A percentile compares a stretch with the other conserved stretches of the same genome.
Conservation (phyloP, 2,113 vertebrate genomes). For the Columba janthina region DNA sequence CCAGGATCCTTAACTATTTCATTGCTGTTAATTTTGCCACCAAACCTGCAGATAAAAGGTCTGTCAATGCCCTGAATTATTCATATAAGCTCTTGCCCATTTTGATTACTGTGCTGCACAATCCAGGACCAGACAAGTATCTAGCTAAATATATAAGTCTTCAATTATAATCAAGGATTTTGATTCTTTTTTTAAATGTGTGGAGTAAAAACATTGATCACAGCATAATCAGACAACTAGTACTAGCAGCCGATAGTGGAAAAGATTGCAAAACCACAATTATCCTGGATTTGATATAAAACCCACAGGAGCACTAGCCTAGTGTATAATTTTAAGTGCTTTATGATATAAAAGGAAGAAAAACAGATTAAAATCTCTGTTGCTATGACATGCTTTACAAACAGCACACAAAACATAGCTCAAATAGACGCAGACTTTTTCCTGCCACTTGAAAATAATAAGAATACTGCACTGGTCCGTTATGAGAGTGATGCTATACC, state of each 20-base stretch:
- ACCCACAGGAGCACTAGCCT: neutral
- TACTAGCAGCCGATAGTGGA: neutral
- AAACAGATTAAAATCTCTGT: neutral
- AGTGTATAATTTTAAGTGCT: neutral
- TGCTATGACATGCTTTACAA: neutral
- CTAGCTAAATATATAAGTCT: neutral
- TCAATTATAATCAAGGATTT: neutral
- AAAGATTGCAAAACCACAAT: neutral
- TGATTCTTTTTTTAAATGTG: neutral
- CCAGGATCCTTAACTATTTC: conserved; percentile 19
- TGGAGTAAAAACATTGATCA: neutral
- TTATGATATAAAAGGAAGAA: neutral
- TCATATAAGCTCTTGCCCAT: neutral
- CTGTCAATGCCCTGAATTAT: neutral
- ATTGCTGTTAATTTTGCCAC: neutral
- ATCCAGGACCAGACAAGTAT: neutral
- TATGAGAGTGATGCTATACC: neutral
- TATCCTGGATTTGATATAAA: neutral
- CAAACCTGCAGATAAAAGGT: neutral
- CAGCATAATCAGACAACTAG: neutral
- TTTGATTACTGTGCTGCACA: neutral
- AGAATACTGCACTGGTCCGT: neutral
- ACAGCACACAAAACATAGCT: neutral
- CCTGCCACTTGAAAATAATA: neutral
- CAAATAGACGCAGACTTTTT: neutral